Evolutionary conservation across 2,888 invertebrate species (phyloP).

Genomic region (Nebria salina): DNA sequence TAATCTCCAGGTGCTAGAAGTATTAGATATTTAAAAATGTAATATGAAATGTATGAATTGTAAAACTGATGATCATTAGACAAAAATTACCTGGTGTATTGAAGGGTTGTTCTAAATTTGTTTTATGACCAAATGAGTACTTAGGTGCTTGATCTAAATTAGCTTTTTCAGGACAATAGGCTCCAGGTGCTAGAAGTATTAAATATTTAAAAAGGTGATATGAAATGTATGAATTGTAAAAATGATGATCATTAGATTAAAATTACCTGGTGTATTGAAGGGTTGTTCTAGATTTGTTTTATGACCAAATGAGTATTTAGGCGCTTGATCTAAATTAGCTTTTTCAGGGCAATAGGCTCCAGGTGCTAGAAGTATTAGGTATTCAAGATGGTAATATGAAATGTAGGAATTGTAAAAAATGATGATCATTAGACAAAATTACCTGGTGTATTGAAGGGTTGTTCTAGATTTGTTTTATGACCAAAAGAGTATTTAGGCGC

Average conservation of each 20-base stretch:
- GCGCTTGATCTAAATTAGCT: conserved; percentile 65
- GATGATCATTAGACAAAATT: too few relatives aligned
- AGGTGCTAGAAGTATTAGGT: conserved; percentile 68
- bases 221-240: conserved; percentile 66
- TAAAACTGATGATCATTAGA: background rate
- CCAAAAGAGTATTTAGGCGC: conserved; percentile 78
- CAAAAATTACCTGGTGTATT: conserved; percentile 68
- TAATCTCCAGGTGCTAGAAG: conserved; percentile 82
- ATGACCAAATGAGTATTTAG: conserved; percentile 69
- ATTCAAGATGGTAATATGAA: too few relatives aligned
- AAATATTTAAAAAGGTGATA: background rate
- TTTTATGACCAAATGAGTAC: conserved; percentile 70
- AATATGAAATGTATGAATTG: too few relatives aligned
- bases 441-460: conserved; percentile 74
- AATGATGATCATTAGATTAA: conserved; percentile 83
- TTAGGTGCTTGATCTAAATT: conserved; percentile 70
- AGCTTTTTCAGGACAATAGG: conserved; percentile 62
- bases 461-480: conserved; percentile 71
- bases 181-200: conserved; percentile 55
- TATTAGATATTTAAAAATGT: too few relatives aligned
- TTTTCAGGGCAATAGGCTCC: conserved; percentile 89
- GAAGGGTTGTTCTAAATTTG: conserved; percentile 64
- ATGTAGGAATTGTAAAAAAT: too few relatives aligned
- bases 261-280: conserved; percentile 67
- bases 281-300: conserved; percentile 66